Conservation (phyloP, 2,797 vertebrate species). For the Furcifer pardalis region DNA sequence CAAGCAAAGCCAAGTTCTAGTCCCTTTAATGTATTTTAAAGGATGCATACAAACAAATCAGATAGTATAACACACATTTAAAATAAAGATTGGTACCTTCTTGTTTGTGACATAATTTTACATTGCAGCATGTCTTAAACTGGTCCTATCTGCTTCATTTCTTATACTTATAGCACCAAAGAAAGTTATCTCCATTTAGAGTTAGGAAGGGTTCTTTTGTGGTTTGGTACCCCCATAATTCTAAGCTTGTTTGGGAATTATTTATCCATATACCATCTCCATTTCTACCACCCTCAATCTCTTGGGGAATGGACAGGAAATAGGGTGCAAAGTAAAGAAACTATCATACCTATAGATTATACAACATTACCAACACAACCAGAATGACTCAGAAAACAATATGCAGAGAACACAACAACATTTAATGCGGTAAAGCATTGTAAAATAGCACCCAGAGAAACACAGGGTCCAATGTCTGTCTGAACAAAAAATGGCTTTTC, state of each 20-base stretch:
- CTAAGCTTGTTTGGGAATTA: too few relatives aligned
- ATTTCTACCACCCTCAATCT: background rate
- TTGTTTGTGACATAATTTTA: too few relatives aligned
- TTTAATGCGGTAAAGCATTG: background rate
- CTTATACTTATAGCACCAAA: too few relatives aligned
- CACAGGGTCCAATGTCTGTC: background rate
- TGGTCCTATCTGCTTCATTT: too few relatives aligned
- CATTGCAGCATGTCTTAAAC: too few relatives aligned
- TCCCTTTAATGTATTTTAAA: too few relatives aligned
- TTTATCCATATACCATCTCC: background rate
- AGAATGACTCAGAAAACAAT: background rate
- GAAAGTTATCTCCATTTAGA: too few relatives aligned
- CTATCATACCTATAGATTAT: background rate
- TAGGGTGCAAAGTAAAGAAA: background rate
- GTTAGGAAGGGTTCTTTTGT: too few relatives aligned
- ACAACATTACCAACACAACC: background rate
- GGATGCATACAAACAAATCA: too few relatives aligned
- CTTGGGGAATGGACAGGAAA: background rate
- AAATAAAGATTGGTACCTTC: too few relatives aligned
- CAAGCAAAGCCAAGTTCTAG: background rate
- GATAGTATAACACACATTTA: too few relatives aligned
- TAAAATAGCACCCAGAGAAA: background rate
- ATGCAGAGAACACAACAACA: background rate
- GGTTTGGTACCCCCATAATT: too few relatives aligned
- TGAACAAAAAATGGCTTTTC: background rate